phyloP scores from a whole-genome alignment of 2,113 vertebrate genomes.

The Tragulus kanchil region DNA sequence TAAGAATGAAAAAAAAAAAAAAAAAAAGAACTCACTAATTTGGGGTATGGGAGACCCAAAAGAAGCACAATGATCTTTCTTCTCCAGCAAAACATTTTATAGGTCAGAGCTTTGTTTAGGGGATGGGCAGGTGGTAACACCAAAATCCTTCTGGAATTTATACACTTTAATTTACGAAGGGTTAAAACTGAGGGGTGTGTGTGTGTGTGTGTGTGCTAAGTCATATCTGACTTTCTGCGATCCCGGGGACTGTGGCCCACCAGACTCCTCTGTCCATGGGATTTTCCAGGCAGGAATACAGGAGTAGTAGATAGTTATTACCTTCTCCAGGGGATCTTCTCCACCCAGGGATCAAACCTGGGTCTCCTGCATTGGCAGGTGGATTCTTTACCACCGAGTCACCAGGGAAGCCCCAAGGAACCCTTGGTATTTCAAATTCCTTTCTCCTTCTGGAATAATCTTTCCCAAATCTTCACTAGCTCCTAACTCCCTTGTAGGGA shows the following conservation, averaged over 20 bases:
- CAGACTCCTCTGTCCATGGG: not conserved
- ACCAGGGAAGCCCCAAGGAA: not conserved
- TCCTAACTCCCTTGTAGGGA: not conserved
- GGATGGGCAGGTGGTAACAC: no score
- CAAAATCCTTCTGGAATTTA: not conserved
- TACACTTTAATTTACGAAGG: not conserved
- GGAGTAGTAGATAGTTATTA: not conserved
- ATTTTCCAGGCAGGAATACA: not conserved
- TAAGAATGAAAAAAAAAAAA: not conserved
- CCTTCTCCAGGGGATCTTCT: not conserved
- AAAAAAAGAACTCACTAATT: not conserved
- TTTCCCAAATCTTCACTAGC: not conserved
- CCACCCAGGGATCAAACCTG: not conserved
- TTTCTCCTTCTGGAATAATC: not conserved
- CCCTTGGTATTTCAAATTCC: not conserved
- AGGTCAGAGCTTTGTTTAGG: not conserved
- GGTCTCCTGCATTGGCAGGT: not conserved
- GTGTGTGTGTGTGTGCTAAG: not conserved
- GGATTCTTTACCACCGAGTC: not conserved
- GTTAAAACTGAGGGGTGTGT: not conserved
- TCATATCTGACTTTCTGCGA: not conserved
- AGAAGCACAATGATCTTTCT: not conserved
- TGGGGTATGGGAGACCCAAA: not conserved
- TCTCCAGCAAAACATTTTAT: not conserved
- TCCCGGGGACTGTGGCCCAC: fast-evolving